Evolutionary conservation across 1,140 invertebrate genomes (phyloP).

Genomic region (Penaeus chinensis): DNA sequence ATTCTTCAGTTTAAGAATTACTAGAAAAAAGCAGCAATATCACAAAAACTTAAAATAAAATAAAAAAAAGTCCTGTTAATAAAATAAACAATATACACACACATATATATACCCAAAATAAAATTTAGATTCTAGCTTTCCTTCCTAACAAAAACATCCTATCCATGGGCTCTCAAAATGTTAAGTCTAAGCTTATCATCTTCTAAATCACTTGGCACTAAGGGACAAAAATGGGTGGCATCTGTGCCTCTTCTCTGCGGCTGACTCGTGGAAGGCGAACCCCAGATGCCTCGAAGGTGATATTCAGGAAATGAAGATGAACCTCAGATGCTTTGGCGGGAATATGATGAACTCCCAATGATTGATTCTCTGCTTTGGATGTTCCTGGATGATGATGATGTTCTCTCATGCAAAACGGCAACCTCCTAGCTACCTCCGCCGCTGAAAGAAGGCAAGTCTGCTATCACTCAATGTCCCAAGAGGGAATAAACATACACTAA

Average conservation of each 20-base stretch:
- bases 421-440: conserved; percentile 52
- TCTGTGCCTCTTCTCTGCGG: conserved; percentile 42
- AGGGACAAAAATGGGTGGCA: conserved; percentile 38
- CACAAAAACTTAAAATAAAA: no score
- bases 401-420: conserved; percentile 7
- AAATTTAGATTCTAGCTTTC: not conserved
- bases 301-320: conserved; percentile 37
- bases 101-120: not conserved
- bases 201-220: conserved; percentile 50
- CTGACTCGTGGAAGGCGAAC: conserved; percentile 47
- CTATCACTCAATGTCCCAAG: not conserved
- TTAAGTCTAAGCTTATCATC: not conserved
- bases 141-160: not conserved
- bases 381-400: conserved; percentile 52
- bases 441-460: conserved; percentile 13
- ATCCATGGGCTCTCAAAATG: no score
- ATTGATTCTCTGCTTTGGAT: conserved; percentile 39
- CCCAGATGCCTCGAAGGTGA: not conserved
- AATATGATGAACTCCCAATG: conserved; percentile 25
- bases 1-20: no score
- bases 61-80: no score
- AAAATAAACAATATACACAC: no score
- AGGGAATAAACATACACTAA: not conserved
- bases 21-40: no score
- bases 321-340: conserved; percentile 28